These are phyloP conservation scores for Lutjanus argentimaculatus DNA, from an alignment of 2,797 vertebrate species.

Conservation along the genomic window DNA sequence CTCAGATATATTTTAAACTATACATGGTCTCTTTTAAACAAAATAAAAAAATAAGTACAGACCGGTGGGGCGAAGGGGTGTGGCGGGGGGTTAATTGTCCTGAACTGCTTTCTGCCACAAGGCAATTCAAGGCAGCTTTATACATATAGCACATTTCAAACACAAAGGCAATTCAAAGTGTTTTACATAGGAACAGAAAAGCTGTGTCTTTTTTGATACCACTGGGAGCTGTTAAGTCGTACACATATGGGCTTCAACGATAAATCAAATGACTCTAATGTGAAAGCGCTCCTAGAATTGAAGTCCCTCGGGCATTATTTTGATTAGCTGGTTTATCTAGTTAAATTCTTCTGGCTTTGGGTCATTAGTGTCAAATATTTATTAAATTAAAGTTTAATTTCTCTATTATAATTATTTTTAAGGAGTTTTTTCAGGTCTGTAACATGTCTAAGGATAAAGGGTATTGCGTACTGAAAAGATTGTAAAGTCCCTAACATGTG, in stretches of 20 bases:
- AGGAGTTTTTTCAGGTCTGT: not conserved
- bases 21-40: too few relatives aligned
- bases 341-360: too few relatives aligned
- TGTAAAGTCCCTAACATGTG: not conserved
- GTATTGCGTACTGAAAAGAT: too few relatives aligned
- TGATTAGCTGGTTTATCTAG: not conserved
- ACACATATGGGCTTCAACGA: not conserved
- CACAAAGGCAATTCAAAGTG: not conserved
- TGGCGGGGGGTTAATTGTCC: not conserved
- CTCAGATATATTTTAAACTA: not conserved
- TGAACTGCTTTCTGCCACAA: not conserved
- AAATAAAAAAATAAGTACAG: not conserved
- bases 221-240: not conserved
- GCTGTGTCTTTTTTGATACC: not conserved
- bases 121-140: not conserved
- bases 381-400: not conserved
- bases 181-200: not conserved
- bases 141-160: not conserved
- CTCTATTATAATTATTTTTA: not conserved
- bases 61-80: not conserved
- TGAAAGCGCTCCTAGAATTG: not conserved
- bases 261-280: not conserved
- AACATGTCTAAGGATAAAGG: not conserved
- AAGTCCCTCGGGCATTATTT: not conserved
- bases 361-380: not conserved